Percentiles rank a stretch among this genome's conserved stretches.
Evolutionary conservation across 2,888 invertebrate species (phyloP).

Genomic region (Melitaea athalia): DNA sequence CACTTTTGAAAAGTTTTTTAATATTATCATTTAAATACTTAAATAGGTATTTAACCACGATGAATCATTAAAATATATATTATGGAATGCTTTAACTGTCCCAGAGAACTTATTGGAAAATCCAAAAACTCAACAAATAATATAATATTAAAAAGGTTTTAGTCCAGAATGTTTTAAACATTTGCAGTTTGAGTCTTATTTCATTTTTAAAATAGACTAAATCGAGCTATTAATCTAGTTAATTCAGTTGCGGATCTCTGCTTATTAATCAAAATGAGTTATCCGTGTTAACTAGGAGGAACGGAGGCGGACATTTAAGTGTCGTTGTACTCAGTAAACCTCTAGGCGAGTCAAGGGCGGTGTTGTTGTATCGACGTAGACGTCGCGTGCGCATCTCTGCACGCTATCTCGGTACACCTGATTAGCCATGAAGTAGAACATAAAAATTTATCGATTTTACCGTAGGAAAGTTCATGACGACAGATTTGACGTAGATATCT

Average conservation of each 20-base stretch:
- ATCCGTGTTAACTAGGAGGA: slow-evolving; percentile 21
- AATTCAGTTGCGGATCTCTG: not conserved
- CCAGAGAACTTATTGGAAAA: no score
- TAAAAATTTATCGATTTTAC: slow-evolving; percentile 3
- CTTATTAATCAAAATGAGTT: slow-evolving; percentile 14
- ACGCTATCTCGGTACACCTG: slow-evolving; percentile 50
- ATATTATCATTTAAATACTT: no score
- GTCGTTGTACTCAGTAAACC: slow-evolving; percentile 66
- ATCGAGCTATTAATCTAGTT: no score
- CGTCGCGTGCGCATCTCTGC: slow-evolving; percentile 57
- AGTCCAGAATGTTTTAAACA: no score
- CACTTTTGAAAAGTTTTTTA: no score
- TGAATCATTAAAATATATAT: no score
- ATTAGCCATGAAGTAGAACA: slow-evolving; percentile 9
- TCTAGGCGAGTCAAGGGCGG: slow-evolving; percentile 69
- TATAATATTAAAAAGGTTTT: no score
- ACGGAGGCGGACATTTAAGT: slow-evolving; percentile 37
- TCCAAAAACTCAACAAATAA: no score
- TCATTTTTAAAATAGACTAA: no score
- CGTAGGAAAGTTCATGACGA: slow-evolving; percentile 1
- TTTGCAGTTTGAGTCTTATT: no score
- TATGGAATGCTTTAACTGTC: no score
- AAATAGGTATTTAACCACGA: no score
- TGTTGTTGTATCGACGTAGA: slow-evolving; percentile 49
- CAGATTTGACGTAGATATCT: not conserved